Evolutionary conservation across 2,888 invertebrate genomes (phyloP), one percentile per base, ranked within the genome.

Genomic region (Osmoderma eremita): DNA sequence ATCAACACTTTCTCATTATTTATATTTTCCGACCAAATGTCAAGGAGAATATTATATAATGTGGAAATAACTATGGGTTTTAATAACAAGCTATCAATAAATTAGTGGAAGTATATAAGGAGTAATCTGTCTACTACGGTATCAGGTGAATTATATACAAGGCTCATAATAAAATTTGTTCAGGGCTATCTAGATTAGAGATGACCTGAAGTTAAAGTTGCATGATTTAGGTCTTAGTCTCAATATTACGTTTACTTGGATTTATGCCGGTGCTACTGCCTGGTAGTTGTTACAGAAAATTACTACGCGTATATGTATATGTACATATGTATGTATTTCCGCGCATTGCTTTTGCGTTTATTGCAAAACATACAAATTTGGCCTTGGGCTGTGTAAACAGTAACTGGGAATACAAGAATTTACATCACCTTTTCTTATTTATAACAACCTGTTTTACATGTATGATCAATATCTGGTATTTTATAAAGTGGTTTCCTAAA

Each of bases 181-280:
- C 17, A 58, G 50, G 20, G 58, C 24, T 22, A 49, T 56, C 58
- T 49, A 58, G 58, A 65, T 58, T 53, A 22, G 24, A 58, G 58
- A 58, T 67, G 61, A 65, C 67, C 63, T 22, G 63, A 38, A 65
- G 62, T 63, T 41, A 62, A 45, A 63, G 50, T 49, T 13, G 48
- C 45, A 50, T 70, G 68, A 63, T 70, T 70, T 70, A 68, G 5
- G 10, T 10, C 5, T 69, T 38, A 22, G 64, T 65, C 65, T 67
- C 63, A 65, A 56, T 69, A 63, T 65, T 53, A 65, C 63, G 67
- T 67, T 70, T 70, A 70, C 70, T 70, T 70, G 70, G 62, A 13
- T 36, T 17, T 56, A 38, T 20, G 67, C 50, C 67, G 63, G 65
- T 70, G 66, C 70, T 67, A 65, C 65, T 53, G 61, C 65, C 62